phyloP scores from a whole-genome alignment of 2,888 invertebrate genomes.

The Atrina japonica region DNA sequence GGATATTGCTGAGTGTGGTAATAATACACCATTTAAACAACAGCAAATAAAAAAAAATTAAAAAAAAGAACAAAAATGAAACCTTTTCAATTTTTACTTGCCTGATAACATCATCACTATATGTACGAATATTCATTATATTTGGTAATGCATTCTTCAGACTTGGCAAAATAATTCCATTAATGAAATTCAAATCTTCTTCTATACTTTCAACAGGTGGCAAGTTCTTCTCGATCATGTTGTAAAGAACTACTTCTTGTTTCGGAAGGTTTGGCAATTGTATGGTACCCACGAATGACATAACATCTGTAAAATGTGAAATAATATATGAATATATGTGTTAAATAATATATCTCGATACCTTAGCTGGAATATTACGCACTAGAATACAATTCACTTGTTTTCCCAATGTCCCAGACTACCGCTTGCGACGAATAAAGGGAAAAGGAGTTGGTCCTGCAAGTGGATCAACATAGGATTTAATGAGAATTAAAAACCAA shows the following conservation, averaged over 20 bases:
- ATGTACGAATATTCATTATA: constrained; percentile 50
- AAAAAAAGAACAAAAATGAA: too few relatives aligned
- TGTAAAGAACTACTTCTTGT: constrained; percentile 21
- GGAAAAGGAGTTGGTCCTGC: too few relatives aligned
- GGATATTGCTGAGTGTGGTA: too few relatives aligned
- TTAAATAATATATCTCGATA: not conserved
- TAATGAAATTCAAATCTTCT: constrained; percentile 49
- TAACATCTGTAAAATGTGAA: constrained; percentile 29
- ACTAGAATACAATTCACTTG: too few relatives aligned
- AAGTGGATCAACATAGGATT: too few relatives aligned
- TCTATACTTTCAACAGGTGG: constrained; percentile 27
- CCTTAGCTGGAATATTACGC: too few relatives aligned
- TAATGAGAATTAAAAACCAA: too few relatives aligned
- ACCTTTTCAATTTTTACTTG: too few relatives aligned
- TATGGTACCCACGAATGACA: constrained; percentile 28
- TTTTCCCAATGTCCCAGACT: too few relatives aligned
- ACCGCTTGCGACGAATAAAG: too few relatives aligned
- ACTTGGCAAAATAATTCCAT: constrained; percentile 45
- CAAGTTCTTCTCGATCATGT: constrained; percentile 28
- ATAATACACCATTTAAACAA: too few relatives aligned
- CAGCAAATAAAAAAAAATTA: too few relatives aligned
- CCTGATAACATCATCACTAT: constrained; percentile 46
- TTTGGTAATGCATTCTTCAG: constrained; percentile 42
- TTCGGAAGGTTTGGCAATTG: constrained; percentile 14
- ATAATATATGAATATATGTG: not conserved